Conservation (phyloP, 2,797 vertebrate species). For the Gobionotothen gibberifrons region DNA sequence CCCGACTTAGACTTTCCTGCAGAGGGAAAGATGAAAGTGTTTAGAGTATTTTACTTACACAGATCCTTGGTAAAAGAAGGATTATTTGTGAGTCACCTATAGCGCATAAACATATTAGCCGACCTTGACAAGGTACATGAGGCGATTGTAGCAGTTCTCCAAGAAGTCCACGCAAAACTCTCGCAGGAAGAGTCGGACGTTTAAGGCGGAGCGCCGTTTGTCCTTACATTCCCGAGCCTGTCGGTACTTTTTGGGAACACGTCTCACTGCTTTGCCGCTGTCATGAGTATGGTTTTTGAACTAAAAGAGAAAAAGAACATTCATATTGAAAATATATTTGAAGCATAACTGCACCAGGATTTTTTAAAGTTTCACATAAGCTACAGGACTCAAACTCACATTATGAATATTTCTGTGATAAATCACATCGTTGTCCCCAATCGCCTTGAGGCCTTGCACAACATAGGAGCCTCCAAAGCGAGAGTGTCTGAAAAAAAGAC, state of each 20-base stretch:
- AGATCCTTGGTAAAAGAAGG: background rate
- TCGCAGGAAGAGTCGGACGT: constrained; percentile 92
- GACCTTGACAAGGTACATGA: constrained; percentile 90
- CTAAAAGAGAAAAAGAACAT: constrained; percentile 68
- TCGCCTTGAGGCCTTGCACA: constrained; percentile 92
- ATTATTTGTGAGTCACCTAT: background rate
- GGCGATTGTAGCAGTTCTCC: constrained; percentile 95
- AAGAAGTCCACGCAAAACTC: constrained; percentile 94
- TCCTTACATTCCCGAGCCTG: constrained; percentile 79
- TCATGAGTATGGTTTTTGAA: constrained; percentile 93
- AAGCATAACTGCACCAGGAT: rapidly evolving
- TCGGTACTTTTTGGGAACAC: constrained; percentile 87
- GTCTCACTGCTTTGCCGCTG: constrained; percentile 86
- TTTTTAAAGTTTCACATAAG: background rate
- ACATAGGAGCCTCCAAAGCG: constrained; percentile 94
- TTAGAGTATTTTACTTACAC: no score
- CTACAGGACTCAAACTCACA: constrained; percentile 77
- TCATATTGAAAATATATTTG: background rate
- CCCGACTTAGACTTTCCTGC: constrained; percentile 91
- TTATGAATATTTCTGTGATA: constrained; percentile 94
- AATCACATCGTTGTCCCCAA: constrained; percentile 91
- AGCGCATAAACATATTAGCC: background rate
- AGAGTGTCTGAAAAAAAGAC: constrained; percentile 87
- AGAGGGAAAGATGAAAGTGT: constrained; percentile 1
- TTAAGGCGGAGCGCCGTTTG: constrained; percentile 90